These are phyloP conservation scores for Danaus melanippus DNA, from an alignment of 1,140 invertebrate genomes.

Conservation along the genomic window DNA sequence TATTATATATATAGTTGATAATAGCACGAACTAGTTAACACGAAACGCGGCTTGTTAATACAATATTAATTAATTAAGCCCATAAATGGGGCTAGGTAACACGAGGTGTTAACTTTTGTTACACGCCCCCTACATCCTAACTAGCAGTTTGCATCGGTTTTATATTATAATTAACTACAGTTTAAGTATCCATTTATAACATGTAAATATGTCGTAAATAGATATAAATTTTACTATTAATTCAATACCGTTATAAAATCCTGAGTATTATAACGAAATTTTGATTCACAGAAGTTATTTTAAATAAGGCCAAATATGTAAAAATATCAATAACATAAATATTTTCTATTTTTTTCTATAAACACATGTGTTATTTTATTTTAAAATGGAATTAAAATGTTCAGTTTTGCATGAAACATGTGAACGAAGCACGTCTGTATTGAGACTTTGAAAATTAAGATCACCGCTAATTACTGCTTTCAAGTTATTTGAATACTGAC, in stretches of 20 bases:
- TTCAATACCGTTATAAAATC: too few relatives aligned
- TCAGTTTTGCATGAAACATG: too few relatives aligned
- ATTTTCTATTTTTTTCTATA: too few relatives aligned
- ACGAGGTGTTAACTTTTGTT: conserved; percentile 33
- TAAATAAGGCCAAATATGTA: too few relatives aligned
- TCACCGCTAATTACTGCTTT: conserved; percentile 54
- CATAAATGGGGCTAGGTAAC: conserved; percentile 36
- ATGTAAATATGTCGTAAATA: too few relatives aligned
- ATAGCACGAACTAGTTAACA: conserved; percentile 37
- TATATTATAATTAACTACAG: conserved; percentile 14
- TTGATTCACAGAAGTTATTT: too few relatives aligned
- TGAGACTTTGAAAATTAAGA: conserved; percentile 38
- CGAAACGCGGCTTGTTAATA: conserved; percentile 38
- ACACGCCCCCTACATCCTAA: conserved; percentile 18
- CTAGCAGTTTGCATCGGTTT: conserved; percentile 18
- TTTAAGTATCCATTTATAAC: too few relatives aligned
- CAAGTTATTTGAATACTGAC: conserved; percentile 48
- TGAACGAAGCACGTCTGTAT: not conserved
- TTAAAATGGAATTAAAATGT: too few relatives aligned
- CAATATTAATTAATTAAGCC: conserved; percentile 59
- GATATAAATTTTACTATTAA: too few relatives aligned
- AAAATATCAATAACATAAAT: too few relatives aligned
- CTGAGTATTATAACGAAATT: too few relatives aligned
- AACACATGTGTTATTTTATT: too few relatives aligned
- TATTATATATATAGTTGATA: conserved; percentile 29